phyloP scores from a whole-genome alignment of 1,140 invertebrate genomes.

The Platyscapa corneri region DNA sequence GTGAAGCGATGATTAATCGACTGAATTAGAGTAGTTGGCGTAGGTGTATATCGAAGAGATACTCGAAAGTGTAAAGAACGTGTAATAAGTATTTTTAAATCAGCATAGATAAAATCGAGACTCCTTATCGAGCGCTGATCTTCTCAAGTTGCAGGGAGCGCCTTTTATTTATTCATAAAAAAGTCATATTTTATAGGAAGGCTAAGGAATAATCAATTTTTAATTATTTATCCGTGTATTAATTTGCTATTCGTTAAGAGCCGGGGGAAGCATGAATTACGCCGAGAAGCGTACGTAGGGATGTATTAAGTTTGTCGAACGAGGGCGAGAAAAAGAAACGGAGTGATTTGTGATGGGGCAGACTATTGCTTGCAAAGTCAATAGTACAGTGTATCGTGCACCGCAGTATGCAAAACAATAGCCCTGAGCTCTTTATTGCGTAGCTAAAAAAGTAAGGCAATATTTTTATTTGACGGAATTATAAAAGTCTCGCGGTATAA shows the following conservation, averaged over 20 bases:
- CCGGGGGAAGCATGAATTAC: neutral
- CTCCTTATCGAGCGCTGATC: neutral
- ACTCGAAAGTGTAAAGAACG: neutral
- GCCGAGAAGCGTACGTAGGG: neutral
- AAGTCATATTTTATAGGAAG: neutral
- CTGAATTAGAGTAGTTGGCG: neutral
- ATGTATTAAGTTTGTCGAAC: slow-evolving; percentile 17
- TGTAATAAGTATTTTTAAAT: neutral
- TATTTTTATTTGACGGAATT: slow-evolving; percentile 4
- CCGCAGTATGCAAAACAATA: slow-evolving; percentile 49
- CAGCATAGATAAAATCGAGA: slow-evolving; percentile 2
- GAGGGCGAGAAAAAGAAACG: slow-evolving; percentile 8
- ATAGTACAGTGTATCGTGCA: slow-evolving; percentile 39
- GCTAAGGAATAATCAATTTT: neutral
- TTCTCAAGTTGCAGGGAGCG: neutral
- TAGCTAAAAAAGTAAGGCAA: slow-evolving; percentile 10
- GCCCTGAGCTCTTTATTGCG: slow-evolving; percentile 52
- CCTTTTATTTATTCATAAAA: neutral
- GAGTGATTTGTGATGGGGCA: neutral
- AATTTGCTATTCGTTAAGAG: neutral
- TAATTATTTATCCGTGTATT: neutral
- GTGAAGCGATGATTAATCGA: neutral
- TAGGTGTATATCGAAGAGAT: neutral
- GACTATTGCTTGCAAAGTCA: slow-evolving; percentile 30
- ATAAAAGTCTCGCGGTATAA: neutral